Percentiles rank a stretch among this genome's conserved stretches.
Evolutionary conservation across 1,140 invertebrate genomes (phyloP).

Genomic region (Nomia melanderi): DNA sequence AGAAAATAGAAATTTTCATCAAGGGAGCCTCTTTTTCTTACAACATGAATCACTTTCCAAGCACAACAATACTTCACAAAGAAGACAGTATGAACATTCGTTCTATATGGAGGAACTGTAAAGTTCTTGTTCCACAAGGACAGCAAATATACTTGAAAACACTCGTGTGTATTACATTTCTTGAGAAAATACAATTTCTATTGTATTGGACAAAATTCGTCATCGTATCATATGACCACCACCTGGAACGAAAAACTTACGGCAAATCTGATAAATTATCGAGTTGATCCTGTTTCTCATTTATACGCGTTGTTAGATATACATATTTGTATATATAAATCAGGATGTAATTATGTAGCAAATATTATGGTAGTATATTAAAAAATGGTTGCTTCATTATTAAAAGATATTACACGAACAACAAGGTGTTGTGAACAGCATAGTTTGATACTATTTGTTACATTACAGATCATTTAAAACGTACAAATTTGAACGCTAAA

Average conservation of each 20-base stretch:
- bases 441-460: constrained; percentile 14
- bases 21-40: constrained; percentile 29
- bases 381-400: not conserved
- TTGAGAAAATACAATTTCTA: constrained; percentile 54
- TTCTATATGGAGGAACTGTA: constrained; percentile 57
- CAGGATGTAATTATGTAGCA: not conserved
- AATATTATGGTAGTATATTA: constrained; percentile 4
- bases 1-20: constrained; percentile 61
- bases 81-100: constrained; percentile 50
- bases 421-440: not conserved
- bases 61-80: constrained; percentile 53
- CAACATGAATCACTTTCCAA: constrained; percentile 42
- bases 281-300: not conserved
- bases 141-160: constrained; percentile 52
- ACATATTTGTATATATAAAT: no score
- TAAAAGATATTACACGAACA: not conserved
- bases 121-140: constrained; percentile 48
- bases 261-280: constrained; percentile 2
- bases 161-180: constrained; percentile 36
- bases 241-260: constrained; percentile 40
- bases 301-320: constrained; percentile 6
- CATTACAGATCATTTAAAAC: constrained; percentile 24
- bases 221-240: constrained; percentile 27
- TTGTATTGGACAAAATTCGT: constrained; percentile 48
- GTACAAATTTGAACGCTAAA: not conserved